Evolutionary conservation across 2,797 vertebrate genomes (phyloP).

Genomic region (Enteromius unitaeniatus): DNA sequence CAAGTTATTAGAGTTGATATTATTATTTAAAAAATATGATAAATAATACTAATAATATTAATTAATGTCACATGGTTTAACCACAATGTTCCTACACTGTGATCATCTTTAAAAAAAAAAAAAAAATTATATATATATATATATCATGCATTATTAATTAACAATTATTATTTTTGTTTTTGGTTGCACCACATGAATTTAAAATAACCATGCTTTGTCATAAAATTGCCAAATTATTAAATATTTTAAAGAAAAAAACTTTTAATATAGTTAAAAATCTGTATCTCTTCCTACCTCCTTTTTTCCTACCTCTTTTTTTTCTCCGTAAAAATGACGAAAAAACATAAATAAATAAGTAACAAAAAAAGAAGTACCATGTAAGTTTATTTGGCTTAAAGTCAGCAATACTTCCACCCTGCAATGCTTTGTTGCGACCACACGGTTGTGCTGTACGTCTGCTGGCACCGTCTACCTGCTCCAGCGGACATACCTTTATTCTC

Average conservation of each 20-base stretch:
- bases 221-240: neutral
- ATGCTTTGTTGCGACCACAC: slow-evolving; percentile 36
- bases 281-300: neutral
- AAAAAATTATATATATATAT: too few relatives aligned
- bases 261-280: neutral
- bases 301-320: too few relatives aligned
- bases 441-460: slow-evolving; percentile 46
- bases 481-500: neutral
- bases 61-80: neutral
- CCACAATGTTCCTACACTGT: neutral
- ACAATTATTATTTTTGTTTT: neutral
- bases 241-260: neutral
- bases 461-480: neutral
- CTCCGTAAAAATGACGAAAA: too few relatives aligned
- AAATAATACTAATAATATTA: too few relatives aligned
- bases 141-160: neutral
- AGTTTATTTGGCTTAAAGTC: neutral
- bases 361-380: neutral
- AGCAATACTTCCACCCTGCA: slow-evolving; percentile 5
- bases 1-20: neutral
- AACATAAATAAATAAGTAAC: neutral
- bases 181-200: neutral
- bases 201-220: neutral
- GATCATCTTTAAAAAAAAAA: too few relatives aligned
- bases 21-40: too few relatives aligned